A percentile compares a stretch with the other conserved stretches of the same genome.
Evolutionary conservation across 1,140 invertebrate genomes (phyloP).

Genomic region (Scylla paramamosain): DNA sequence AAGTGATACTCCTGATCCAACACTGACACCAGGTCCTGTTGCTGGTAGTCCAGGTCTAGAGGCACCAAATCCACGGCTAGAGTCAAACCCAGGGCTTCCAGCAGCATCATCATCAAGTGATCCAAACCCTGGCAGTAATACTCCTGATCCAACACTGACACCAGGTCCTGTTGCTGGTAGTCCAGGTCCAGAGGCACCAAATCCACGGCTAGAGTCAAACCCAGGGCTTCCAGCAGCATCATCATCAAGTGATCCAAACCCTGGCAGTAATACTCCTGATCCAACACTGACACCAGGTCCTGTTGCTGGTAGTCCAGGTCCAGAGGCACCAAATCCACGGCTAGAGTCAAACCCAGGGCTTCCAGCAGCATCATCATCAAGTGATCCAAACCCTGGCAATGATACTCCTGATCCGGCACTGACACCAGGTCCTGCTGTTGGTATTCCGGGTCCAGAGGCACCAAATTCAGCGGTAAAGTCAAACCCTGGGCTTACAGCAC

Average conservation of each 20-base stretch:
- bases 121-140: constrained; percentile 3
- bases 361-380: neutral
- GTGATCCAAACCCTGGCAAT: neutral
- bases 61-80: neutral
- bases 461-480: neutral
- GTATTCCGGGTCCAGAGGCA: neutral
- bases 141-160: neutral
- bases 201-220: neutral
- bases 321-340: neutral
- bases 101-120: neutral
- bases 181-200: constrained; percentile 16
- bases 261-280: neutral
- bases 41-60: neutral
- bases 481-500: neutral
- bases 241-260: neutral
- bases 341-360: neutral
- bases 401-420: neutral
- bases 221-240: neutral
- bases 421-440: neutral
- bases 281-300: neutral
- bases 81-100: neutral
- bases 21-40: neutral
- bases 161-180: neutral
- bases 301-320: neutral
- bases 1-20: neutral